A percentile compares a stretch with the other conserved stretches of the same genome.
These are phyloP conservation scores for Choloepus hoffmanni DNA, from an alignment of 2,113 vertebrate species.

Conservation along the genomic window DNA sequence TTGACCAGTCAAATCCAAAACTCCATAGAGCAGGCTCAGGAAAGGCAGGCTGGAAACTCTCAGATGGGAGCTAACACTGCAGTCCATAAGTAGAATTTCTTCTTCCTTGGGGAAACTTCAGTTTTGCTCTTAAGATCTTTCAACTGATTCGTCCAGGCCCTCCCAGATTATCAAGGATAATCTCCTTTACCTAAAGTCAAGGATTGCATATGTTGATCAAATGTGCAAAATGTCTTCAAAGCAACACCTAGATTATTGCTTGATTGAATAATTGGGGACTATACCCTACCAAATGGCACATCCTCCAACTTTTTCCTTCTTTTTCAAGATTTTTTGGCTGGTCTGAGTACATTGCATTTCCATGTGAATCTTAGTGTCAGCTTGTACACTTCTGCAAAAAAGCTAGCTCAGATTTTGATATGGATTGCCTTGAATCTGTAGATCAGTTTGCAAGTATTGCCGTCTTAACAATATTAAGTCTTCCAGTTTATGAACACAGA, in stretches of 20 bases:
- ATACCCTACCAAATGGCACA: neutral
- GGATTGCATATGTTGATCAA: neutral
- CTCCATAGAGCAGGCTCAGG: neutral
- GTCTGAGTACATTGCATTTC: neutral
- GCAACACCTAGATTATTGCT: neutral
- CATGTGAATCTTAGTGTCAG: neutral
- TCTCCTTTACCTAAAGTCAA: neutral
- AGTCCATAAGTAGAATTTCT: neutral
- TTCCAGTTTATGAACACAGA: neutral
- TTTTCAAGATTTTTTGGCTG: neutral
- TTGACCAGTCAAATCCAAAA: neutral
- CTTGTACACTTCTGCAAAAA: neutral
- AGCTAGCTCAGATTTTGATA: neutral
- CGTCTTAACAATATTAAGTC: neutral
- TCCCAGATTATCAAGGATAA: neutral
- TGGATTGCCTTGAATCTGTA: neutral
- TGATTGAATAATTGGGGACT: neutral
- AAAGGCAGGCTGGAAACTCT: neutral
- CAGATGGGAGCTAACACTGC: neutral
- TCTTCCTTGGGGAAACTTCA: neutral
- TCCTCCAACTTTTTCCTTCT: neutral
- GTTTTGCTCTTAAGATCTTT: neutral
- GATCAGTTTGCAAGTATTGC: neutral
- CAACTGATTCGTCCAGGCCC: neutral
- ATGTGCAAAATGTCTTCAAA: neutral